Evolutionary conservation across 1,140 invertebrate species (phyloP).

Genomic region (Nasonia giraulti): DNA sequence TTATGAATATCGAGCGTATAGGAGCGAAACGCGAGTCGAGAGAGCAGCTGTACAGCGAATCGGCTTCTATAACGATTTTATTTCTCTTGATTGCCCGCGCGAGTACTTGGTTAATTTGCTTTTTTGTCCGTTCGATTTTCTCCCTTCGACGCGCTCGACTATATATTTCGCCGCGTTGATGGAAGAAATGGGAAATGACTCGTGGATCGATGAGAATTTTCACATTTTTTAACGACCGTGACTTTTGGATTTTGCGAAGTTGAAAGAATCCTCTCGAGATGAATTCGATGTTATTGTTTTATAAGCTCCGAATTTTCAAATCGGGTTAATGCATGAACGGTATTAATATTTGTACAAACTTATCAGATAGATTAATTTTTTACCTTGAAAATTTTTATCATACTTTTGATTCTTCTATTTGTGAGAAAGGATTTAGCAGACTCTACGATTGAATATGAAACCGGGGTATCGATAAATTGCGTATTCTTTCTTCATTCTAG

Average conservation of each 20-base stretch:
- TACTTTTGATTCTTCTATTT: not conserved
- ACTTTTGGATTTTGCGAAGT: not conserved
- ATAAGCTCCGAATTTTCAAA: not conserved
- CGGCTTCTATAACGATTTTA: not conserved
- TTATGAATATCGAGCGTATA: conserved; percentile 58
- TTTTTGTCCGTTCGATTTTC: too few species aligned
- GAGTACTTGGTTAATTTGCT: too few species aligned
- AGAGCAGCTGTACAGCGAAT: not conserved
- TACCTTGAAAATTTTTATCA: not conserved
- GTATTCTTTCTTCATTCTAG: not conserved
- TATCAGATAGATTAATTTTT: conserved; percentile 37
- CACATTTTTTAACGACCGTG: too few species aligned
- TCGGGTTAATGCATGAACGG: conserved; percentile 19
- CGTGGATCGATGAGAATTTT: not conserved
- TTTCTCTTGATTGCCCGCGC: not conserved
- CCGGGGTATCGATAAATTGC: too few species aligned
- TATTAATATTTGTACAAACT: conserved; percentile 48
- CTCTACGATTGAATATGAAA: too few species aligned
- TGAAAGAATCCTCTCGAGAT: conserved; percentile 8
- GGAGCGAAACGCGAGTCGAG: not conserved
- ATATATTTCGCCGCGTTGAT: not conserved
- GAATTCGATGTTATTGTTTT: not conserved
- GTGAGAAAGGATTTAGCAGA: conserved; percentile 31
- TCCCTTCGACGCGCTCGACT: too few species aligned
- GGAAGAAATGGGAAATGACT: not conserved